Base-by-base conservation (phyloP, 2,888 invertebrate species). In the Aromia moschata region DNA sequence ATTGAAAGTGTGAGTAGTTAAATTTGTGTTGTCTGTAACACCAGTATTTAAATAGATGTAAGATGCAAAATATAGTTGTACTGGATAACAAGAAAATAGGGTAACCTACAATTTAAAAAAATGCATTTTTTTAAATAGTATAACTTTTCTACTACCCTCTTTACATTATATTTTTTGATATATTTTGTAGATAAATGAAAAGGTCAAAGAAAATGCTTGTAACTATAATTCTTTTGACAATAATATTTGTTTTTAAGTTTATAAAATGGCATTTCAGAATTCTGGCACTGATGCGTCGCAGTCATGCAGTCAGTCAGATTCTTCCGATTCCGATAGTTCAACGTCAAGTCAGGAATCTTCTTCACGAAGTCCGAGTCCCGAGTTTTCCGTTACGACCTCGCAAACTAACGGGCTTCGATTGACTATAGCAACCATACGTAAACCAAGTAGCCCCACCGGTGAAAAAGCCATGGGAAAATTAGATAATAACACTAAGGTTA, bases 311-410 rank as follows among this genome's bases (percentile, higher is more conserved):
- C 79, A 79, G 60, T 79, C 80, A 16, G 79, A 79, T 56, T 79
- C 81, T 4, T 79, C 80, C 10, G 79, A 80, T 68, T 79, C 80
- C 2, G 79, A 80, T 64, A 79, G 76, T 56, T 80, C 81, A 10
- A 76, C 77, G 41, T 78, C 80, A 25, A 81, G 80, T 60, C 74
- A 75, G 55, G 80, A 74, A 49, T 79, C 81, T 3, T 77, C 80
- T 12, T 77, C 79, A 12, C 66, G 77, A 7, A 77, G 78, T 52
- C 76, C 78, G n/a, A 77, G 79, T 33, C 80, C 80, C 5, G 86
- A 86, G 71, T 87, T 87, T 76, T 86, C 86, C 7, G 86, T 87
- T 20, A 87, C 86, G 37, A 86, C 84, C 58, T 84, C 80, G 2
- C 80, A 86, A 76, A 86, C 86, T 38, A 85, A 86, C 38, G 86